phyloP scores from a whole-genome alignment of 2,888 invertebrate species.

The Neoascia interrupta region DNA sequence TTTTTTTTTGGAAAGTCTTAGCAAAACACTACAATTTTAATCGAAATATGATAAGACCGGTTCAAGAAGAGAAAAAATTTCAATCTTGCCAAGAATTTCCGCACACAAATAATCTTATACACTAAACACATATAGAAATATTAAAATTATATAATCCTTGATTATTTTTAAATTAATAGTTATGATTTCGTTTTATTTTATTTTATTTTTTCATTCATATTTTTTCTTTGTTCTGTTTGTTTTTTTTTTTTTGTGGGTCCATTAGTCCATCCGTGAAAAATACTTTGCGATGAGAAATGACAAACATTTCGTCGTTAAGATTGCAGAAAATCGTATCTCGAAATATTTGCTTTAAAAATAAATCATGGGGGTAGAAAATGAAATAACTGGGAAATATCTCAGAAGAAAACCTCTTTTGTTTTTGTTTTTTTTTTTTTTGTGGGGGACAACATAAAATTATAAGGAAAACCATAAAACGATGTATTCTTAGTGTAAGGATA shows the following conservation, averaged over 20 bases:
- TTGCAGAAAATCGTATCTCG: slow-evolving; percentile 79
- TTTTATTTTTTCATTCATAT: slow-evolving; percentile 14
- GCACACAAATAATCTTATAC: slow-evolving; percentile 19
- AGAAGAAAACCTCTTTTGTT: slow-evolving; percentile 16
- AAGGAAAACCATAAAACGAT: slow-evolving; percentile 28
- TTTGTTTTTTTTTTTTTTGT: no score
- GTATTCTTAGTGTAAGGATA: slow-evolving; percentile 28
- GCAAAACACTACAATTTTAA: not conserved
- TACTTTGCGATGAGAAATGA: slow-evolving; percentile 74
- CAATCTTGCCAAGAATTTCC: slow-evolving; percentile 26
- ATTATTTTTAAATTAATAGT: slow-evolving; percentile 52
- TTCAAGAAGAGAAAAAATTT: no score
- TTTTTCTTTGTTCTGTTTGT: no score
- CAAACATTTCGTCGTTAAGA: slow-evolving; percentile 76
- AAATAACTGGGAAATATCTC: slow-evolving; percentile 40
- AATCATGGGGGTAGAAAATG: slow-evolving; percentile 37
- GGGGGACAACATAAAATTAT: slow-evolving; percentile 20
- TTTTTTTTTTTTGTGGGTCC: slow-evolving; percentile 43
- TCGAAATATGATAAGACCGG: no score
- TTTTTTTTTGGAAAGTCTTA: slow-evolving; percentile 23
- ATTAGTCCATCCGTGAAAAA: slow-evolving; percentile 73
- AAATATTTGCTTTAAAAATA: slow-evolving; percentile 71
- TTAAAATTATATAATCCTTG: slow-evolving; percentile 26
- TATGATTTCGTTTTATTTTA: slow-evolving; percentile 58
- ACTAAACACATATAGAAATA: slow-evolving; percentile 3